A percentile compares a stretch with the other conserved stretches of the same genome.
Evolutionary conservation across 2,113 vertebrate species (phyloP).

Genomic region (Mirza zaza): DNA sequence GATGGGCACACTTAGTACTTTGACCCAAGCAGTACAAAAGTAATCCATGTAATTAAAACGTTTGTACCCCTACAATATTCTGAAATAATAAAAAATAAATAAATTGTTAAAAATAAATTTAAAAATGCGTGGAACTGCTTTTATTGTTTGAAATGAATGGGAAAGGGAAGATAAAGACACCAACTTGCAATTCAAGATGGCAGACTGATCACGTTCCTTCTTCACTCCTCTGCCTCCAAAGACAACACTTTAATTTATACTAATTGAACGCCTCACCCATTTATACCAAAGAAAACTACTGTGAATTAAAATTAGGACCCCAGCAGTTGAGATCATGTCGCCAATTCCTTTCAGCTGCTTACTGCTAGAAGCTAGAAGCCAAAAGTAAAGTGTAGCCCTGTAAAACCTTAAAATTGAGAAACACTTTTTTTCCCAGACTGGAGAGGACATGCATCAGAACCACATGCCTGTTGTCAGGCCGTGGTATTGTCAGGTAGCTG

Average conservation of each 20-base stretch:
- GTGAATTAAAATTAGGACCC: background rate
- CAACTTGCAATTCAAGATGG: background rate
- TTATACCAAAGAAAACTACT: background rate
- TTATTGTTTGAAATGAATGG: background rate
- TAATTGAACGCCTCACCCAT: background rate
- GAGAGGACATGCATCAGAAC: rapidly evolving
- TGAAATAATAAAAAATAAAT: no score
- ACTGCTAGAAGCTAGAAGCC: background rate
- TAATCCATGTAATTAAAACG: no score
- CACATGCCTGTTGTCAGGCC: no score
- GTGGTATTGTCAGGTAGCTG: background rate
- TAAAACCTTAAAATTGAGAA: background rate
- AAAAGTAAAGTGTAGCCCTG: background rate
- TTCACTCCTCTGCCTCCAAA: background rate
- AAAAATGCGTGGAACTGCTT: rapidly evolving
- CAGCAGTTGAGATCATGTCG: background rate
- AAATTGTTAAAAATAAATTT: background rate
- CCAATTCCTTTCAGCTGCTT: background rate
- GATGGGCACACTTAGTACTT: no score
- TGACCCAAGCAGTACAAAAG: no score
- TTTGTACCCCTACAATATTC: no score
- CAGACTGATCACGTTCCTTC: rapidly evolving
- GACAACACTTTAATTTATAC: background rate
- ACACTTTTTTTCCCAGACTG: background rate
- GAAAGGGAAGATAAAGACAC: background rate